phyloP scores from a whole-genome alignment of 1,140 invertebrate species.

The Drosophila murphyi region DNA sequence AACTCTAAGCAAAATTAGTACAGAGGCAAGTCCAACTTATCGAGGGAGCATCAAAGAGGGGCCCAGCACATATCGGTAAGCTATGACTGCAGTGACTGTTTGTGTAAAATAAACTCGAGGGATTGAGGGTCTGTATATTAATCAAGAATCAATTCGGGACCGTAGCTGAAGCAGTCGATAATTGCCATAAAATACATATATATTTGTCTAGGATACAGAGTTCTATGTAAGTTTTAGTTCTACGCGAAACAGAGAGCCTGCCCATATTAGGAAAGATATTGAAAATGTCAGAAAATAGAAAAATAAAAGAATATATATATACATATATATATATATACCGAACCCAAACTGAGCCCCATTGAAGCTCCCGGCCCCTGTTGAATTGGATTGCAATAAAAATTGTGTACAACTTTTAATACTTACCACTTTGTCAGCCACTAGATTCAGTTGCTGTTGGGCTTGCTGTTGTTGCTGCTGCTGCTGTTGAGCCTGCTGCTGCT shows the following conservation, averaged over 20 bases:
- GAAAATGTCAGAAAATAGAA: neutral
- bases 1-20: slow-evolving; percentile 27
- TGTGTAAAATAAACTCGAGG: neutral
- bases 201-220: neutral
- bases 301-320: neutral
- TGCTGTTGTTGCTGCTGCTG: slow-evolving; percentile 65
- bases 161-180: neutral
- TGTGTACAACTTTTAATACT: slow-evolving; percentile 43
- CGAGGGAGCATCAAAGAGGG: slow-evolving; percentile 34
- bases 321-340: neutral
- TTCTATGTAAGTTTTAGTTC: neutral
- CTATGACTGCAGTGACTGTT: neutral
- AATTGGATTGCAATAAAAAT: slow-evolving; percentile 14
- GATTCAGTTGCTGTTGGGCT: slow-evolving; percentile 74
- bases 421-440: slow-evolving; percentile 82
- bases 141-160: neutral
- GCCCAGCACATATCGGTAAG: slow-evolving; percentile 24
- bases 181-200: neutral
- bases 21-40: slow-evolving; percentile 9
- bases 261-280: neutral
- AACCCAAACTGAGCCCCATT: slow-evolving; percentile 31
- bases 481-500: slow-evolving; percentile 76
- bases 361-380: slow-evolving; percentile 24
- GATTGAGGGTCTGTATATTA: neutral
- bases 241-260: neutral